Evolutionary conservation across 2,888 invertebrate genomes (phyloP).

Genomic region (Brachyptera putata): DNA sequence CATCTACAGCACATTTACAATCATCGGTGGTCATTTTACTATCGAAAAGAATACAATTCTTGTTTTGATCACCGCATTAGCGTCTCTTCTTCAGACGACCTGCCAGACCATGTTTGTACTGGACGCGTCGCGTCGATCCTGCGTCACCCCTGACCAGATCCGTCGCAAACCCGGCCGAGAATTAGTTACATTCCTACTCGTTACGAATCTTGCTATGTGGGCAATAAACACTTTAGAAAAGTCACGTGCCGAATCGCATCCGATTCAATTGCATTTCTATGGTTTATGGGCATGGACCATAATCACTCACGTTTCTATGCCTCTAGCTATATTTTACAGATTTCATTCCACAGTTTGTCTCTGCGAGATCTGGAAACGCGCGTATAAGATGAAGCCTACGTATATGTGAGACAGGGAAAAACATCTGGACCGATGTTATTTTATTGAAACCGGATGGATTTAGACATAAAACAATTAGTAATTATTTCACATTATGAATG

Average conservation of each 20-base stretch:
- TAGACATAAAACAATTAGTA: not conserved
- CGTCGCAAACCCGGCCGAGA: conserved; percentile 87
- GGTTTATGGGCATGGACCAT: conserved; percentile 95
- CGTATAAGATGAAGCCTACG: conserved; percentile 87
- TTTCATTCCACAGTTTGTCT: conserved; percentile 94
- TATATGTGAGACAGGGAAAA: conserved; percentile 58
- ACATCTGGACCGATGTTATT: conserved; percentile 7
- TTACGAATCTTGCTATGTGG: conserved; percentile 91
- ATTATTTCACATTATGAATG: too few species aligned
- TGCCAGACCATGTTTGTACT: conserved; percentile 88
- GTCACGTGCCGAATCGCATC: conserved; percentile 84
- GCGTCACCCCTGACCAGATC: conserved; percentile 75
- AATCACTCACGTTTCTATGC: conserved; percentile 91
- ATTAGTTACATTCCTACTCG: conserved; percentile 86
- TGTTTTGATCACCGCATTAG: conserved; percentile 77
- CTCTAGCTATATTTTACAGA: conserved; percentile 85
- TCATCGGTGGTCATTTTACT: conserved; percentile 88
- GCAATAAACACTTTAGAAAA: conserved; percentile 90
- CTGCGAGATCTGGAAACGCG: conserved; percentile 94
- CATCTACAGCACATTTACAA: conserved; percentile 88
- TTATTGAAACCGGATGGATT: not conserved
- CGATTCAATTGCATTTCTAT: conserved; percentile 87
- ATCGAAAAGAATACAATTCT: conserved; percentile 74
- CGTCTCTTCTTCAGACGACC: conserved; percentile 82
- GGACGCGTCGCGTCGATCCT: conserved; percentile 81